These are phyloP conservation scores for Galbula dea DNA, from an alignment of 2,113 vertebrate genomes.

Conservation along the genomic window DNA sequence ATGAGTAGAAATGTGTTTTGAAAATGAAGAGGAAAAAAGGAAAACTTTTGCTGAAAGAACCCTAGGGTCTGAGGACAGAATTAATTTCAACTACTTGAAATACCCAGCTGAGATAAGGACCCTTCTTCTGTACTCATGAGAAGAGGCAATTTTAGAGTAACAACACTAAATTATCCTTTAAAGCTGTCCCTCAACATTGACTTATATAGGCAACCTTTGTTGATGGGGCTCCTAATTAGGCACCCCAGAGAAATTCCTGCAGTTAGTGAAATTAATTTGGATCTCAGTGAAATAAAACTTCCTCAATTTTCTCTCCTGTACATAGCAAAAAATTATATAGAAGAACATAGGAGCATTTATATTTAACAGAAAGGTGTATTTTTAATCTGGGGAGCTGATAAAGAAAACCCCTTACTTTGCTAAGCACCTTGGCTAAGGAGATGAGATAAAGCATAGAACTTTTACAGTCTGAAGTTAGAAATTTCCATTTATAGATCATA, in stretches of 20 bases:
- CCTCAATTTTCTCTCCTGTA: background rate
- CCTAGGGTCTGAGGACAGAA: slow-evolving; percentile 18
- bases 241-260: slow-evolving; percentile 49
- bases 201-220: slow-evolving; percentile 34
- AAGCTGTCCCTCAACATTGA: slow-evolving; percentile 39
- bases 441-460: background rate
- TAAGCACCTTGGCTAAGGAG: background rate
- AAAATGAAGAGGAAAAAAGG: background rate
- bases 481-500: background rate
- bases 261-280: slow-evolving; percentile 44
- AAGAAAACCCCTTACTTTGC: background rate
- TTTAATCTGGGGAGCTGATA: background rate
- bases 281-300: slow-evolving; percentile 8
- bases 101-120: slow-evolving; percentile 42
- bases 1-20: background rate
- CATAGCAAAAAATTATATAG: background rate
- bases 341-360: background rate
- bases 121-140: slow-evolving; percentile 18
- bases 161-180: slow-evolving; percentile 40
- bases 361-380: background rate
- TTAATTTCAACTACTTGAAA: slow-evolving; percentile 43
- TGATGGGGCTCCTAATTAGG: slow-evolving; percentile 39
- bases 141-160: slow-evolving; percentile 41
- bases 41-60: background rate
- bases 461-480: background rate